phyloP scores from a whole-genome alignment of 2,797 vertebrate species.

The Orestias chungarensis region DNA sequence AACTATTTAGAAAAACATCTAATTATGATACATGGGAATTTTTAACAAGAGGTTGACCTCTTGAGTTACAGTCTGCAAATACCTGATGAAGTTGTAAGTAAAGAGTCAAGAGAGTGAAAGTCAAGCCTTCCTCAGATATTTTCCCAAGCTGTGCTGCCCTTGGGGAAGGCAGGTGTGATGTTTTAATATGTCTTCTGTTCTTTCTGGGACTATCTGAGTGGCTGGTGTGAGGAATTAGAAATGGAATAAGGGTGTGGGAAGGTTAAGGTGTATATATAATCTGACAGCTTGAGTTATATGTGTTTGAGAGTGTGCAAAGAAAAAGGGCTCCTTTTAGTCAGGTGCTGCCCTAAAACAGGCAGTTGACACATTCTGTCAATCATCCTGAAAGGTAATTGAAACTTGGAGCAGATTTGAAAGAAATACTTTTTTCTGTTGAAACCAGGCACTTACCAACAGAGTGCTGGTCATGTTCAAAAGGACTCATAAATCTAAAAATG shows the following conservation, averaged over 20 bases:
- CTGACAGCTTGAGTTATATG: constrained; percentile 67
- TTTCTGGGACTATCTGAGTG: constrained; percentile 54
- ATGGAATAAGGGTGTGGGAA: constrained; percentile 34
- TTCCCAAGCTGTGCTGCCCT: constrained; percentile 65
- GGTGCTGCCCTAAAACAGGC: constrained; percentile 41
- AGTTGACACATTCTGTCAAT: constrained; percentile 55
- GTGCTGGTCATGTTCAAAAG: background rate
- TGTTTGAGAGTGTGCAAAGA: constrained; percentile 41
- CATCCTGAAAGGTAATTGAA: constrained; percentile 32
- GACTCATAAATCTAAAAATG: background rate
- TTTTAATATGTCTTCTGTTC: constrained; percentile 64
- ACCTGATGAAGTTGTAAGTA: constrained; percentile 13
- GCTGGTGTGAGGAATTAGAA: constrained; percentile 44
- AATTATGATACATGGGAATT: constrained; percentile 28
- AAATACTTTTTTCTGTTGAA: constrained; percentile 5
- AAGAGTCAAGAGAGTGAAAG: constrained; percentile 41
- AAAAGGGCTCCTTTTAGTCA: constrained; percentile 52
- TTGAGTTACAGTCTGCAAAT: constrained; percentile 40
- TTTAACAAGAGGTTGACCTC: constrained; percentile 45
- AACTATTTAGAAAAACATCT: constrained; percentile 31
- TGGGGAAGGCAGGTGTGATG: constrained; percentile 79
- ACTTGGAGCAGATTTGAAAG: constrained; percentile 18
- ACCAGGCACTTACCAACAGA: constrained; percentile 8
- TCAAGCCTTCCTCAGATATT: constrained; percentile 63
- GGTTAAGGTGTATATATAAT: constrained; percentile 62